phyloP scores from a whole-genome alignment of 2,888 invertebrate species.

The Omphaloscelis lunosa region DNA sequence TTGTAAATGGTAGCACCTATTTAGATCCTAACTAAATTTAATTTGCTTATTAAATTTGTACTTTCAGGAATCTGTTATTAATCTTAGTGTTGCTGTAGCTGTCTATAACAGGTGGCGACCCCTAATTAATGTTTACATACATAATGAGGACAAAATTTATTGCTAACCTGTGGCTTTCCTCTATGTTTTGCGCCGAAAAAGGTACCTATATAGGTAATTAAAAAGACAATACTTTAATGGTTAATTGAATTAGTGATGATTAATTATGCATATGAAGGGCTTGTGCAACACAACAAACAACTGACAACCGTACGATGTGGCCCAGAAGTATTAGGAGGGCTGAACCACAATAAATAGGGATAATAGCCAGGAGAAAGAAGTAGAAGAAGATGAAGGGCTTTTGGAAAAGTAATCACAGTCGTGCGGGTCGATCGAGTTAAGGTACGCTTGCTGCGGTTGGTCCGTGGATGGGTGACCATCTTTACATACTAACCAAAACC shows the following conservation, averaged over 20 bases:
- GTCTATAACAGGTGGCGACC: slow-evolving; percentile 20
- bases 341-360: too few relatives aligned
- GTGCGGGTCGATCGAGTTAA: too few relatives aligned
- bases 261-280: not conserved
- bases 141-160: slow-evolving; percentile 20
- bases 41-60: not conserved
- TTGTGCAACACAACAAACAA: too few relatives aligned
- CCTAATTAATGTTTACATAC: slow-evolving; percentile 5
- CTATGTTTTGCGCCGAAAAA: not conserved
- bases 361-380: too few relatives aligned
- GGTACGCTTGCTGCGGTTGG: too few relatives aligned
- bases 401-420: too few relatives aligned
- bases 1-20: not conserved
- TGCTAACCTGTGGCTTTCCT: not conserved
- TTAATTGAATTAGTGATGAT: not conserved
- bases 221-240: not conserved
- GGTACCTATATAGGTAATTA: not conserved
- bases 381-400: not conserved
- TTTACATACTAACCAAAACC: too few relatives aligned
- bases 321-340: too few relatives aligned
- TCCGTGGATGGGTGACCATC: too few relatives aligned
- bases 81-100: not conserved
- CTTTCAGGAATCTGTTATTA: not conserved
- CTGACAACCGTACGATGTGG: too few relatives aligned
- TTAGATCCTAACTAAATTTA: not conserved